Base-by-base conservation (phyloP, 2,113 vertebrate species). In the Forbesichthys papilliferus region DNA sequence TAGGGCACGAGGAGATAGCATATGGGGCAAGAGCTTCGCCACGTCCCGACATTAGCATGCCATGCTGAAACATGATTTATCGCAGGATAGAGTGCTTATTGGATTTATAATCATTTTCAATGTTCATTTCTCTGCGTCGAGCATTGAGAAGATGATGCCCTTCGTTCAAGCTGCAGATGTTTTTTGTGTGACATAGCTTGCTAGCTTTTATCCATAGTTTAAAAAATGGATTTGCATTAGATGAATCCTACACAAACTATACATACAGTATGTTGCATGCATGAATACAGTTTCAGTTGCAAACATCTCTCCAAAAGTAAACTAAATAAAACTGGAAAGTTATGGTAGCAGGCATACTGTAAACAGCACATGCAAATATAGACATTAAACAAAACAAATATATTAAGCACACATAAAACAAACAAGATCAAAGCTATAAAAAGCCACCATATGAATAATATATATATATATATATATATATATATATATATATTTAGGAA, bases 21-120 rank as follows among this genome's bases (percentile, higher is more conserved):
- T 64, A 76, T 69, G 75, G 78, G 71, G 63, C 49, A 57, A 59
- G 61, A 69, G 54, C 61, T 54, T 81, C 48, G 70, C 27, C 14
- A 14, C 62, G 61, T 79, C 27, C 68, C 56, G 58, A 75, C 80
- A 62, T 52, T 53, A 4, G 58, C 76, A 72, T 62, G 51, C 18
- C 16, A 49, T 61, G 36, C 36, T 8, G 5, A 42, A 42, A 42
- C 36, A 42, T 42, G 5, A 42, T 42, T 42, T 42, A 8, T 42
- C 7, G 7, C 7, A 27, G 2, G 2, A 42, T 8, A 42, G 36
- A 6, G 4, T 6, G 36, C 0, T 42, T 42, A 42, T 8, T 42
- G 7, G 36, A 42, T 42, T 42, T 5, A 42, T 42, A 42, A 42
- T 42, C 4, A 42, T 42, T 42, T 42, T 42, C 3, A 7, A 42